A percentile compares a stretch with the other conserved stretches of the same genome.
Conservation (phyloP, 1,140 invertebrate genomes). For the Caenorhabditis elegans region WBcel235 BX284602.5:8133501-8134000, state of each 20-base stretch:
- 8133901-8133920: no score
- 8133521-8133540: not conserved
- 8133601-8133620: not conserved
- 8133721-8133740: no score
- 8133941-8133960: no score
- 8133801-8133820: constrained; percentile 13
- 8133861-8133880: no score
- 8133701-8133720: no score
- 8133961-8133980: not conserved
- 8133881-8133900: no score
- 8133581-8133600: not conserved
- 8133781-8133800: not conserved
- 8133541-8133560: not conserved
- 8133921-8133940: no score
- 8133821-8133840: not conserved
- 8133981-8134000: not conserved
- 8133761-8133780: not conserved
- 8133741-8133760: not conserved
- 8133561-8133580: constrained; percentile 12
- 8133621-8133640: not conserved
- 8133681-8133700: no score
- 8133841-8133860: not conserved
- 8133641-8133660: not conserved
- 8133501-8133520: constrained; percentile 9
- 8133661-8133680: not conserved